Percentiles rank a stretch among this genome's conserved stretches.
phyloP scores from a whole-genome alignment of 2,888 invertebrate species.

The Palloptera scutellata region DNA sequence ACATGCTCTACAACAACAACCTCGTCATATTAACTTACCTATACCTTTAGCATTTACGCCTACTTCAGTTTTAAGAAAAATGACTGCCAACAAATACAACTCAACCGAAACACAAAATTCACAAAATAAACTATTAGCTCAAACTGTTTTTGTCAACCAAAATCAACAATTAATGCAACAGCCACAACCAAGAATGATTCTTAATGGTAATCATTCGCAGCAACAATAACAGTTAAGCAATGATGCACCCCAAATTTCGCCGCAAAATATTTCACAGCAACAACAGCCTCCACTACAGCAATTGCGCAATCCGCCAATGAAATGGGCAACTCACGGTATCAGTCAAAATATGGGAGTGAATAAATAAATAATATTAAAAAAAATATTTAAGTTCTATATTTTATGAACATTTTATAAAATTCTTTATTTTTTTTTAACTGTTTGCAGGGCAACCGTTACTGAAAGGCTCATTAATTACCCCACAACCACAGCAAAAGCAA shows the following conservation, averaged over 20 bases:
- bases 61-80: conserved; percentile 91
- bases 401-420: too few relatives aligned
- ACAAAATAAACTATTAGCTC: conserved; percentile 45
- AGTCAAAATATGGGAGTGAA: conserved; percentile 38
- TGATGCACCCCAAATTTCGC: conserved; percentile 40
- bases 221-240: conserved; percentile 41
- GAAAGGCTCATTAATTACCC: conserved; percentile 53
- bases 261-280: conserved; percentile 41
- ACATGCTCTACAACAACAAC: conserved; percentile 45
- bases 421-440: conserved; percentile 2
- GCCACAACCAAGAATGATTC: conserved; percentile 55
- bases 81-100: conserved; percentile 89
- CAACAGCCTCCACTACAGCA: conserved; percentile 38
- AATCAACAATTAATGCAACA: conserved; percentile 31
- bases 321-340: conserved; percentile 38
- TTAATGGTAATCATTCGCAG: conserved; percentile 53
- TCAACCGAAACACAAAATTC: conserved; percentile 17
- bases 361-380: too few relatives aligned
- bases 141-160: conserved; percentile 15
- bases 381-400: too few relatives aligned
- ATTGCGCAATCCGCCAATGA: conserved; percentile 39
- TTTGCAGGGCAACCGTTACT: conserved; percentile 60
- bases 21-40: conserved; percentile 66
- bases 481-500: conserved; percentile 33
- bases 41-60: conserved; percentile 89